phyloP scores from a whole-genome alignment of 2,888 invertebrate species.

The Lepetodrilus schrolli region DNA sequence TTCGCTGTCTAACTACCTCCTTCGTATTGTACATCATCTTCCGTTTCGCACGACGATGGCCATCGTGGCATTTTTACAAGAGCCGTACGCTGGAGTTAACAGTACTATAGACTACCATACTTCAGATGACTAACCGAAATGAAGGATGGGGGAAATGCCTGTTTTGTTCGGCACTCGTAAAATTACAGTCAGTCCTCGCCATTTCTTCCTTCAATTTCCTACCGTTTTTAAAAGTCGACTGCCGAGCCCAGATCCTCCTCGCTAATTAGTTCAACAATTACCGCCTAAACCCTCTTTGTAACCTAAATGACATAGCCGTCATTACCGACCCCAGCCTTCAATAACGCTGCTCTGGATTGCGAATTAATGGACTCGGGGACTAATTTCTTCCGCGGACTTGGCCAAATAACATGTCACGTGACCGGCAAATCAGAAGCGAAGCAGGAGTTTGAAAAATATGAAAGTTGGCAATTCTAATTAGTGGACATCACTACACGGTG shows the following conservation, averaged over 20 bases:
- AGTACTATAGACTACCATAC: no score
- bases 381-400: constrained; percentile 20
- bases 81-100: no score
- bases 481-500: not conserved
- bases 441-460: not conserved
- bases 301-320: constrained; percentile 23
- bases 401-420: constrained; percentile 22
- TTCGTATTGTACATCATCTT: no score
- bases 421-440: constrained; percentile 1
- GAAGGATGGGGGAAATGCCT: constrained; percentile 2
- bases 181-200: constrained; percentile 14
- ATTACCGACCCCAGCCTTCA: constrained; percentile 8
- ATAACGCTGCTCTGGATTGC: constrained; percentile 8
- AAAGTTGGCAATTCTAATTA: constrained; percentile 24
- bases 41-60: no score
- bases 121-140: not conserved
- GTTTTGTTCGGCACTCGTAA: constrained; percentile 9
- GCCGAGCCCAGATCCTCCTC: not conserved
- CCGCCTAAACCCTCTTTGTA: constrained; percentile 27
- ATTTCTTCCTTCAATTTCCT: constrained; percentile 23
- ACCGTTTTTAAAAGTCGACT: constrained; percentile 25
- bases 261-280: constrained; percentile 24
- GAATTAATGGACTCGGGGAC: constrained; percentile 25
- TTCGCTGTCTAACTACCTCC: no score
- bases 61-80: no score